Evolutionary conservation across 2,113 vertebrate species (phyloP).

Genomic region (Calonectris borealis): DNA sequence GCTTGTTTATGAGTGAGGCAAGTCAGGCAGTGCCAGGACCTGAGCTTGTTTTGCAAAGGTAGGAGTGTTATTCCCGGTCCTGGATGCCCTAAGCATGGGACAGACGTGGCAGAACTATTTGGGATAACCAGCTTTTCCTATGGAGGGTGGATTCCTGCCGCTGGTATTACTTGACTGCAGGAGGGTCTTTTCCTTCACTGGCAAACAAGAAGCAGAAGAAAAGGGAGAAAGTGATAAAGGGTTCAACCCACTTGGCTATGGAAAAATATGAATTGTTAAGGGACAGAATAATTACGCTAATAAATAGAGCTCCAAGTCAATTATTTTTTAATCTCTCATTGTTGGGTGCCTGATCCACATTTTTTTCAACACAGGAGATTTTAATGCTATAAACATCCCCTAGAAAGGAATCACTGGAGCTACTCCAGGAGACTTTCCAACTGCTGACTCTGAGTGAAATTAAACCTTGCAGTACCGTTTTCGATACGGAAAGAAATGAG

Average conservation of each 20-base stretch:
- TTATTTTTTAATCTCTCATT: background rate
- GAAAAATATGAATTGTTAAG: background rate
- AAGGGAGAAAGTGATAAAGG: background rate
- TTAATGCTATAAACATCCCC: background rate
- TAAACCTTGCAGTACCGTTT: background rate
- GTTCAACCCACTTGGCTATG: background rate
- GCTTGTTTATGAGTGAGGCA: background rate
- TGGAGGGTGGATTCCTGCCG: background rate
- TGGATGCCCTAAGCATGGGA: background rate
- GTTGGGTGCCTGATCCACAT: background rate
- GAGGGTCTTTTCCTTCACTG: background rate
- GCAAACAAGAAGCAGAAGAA: background rate
- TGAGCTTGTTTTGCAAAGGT: background rate
- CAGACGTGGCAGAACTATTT: background rate
- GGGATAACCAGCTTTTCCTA: background rate
- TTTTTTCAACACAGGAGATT: background rate
- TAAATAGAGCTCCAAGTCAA: background rate
- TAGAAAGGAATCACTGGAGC: background rate
- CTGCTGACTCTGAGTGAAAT: background rate
- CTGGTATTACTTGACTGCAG: background rate
- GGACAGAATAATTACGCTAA: background rate
- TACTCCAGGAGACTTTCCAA: background rate
- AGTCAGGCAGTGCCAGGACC: background rate
- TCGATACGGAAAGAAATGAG: accelerated
- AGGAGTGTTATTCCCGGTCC: background rate